Evolutionary conservation across 2,888 invertebrate species (phyloP).

Genomic region (Oscheius sp.): DNA sequence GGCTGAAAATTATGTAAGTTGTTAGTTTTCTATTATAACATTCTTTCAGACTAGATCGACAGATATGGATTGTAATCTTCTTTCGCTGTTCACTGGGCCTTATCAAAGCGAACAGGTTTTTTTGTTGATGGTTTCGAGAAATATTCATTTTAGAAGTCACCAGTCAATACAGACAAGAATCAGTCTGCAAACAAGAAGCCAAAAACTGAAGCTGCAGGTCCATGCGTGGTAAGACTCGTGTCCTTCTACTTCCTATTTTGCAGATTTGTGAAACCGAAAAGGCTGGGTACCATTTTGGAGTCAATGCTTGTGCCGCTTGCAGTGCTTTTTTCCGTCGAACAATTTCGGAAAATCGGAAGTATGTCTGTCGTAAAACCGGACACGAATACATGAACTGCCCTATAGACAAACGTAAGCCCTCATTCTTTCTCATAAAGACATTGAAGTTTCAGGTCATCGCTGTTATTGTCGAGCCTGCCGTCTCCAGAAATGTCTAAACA

Average conservation of each 20-base stretch:
- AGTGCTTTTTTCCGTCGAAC: slow-evolving; percentile 47
- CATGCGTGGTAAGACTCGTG: slow-evolving; percentile 12
- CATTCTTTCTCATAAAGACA: not conserved
- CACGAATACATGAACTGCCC: slow-evolving; percentile 38
- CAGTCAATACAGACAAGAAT: not conserved
- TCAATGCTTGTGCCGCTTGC: slow-evolving; percentile 47
- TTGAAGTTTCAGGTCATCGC: slow-evolving; percentile 39
- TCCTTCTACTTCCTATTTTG: not conserved
- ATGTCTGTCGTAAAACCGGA: slow-evolving; percentile 32
- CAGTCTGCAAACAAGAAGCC: not conserved
- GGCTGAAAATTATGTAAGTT: not conserved
- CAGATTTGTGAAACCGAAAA: slow-evolving; percentile 47
- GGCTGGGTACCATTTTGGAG: slow-evolving; percentile 49
- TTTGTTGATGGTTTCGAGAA: too few species aligned
- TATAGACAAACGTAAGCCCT: slow-evolving; percentile 35
- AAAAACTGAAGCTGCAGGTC: not conserved
- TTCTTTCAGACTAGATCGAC: not conserved
- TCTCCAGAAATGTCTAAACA: slow-evolving; percentile 43
- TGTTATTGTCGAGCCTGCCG: slow-evolving; percentile 51
- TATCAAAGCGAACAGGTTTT: not conserved
- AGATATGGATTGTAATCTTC: slow-evolving; percentile 2
- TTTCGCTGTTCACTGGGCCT: not conserved
- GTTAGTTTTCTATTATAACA: not conserved
- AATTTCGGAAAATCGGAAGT: slow-evolving; percentile 34
- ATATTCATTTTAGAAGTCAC: not conserved